phyloP scores from a whole-genome alignment of 2,113 vertebrate species.

The Sceloporus undulatus region DNA sequence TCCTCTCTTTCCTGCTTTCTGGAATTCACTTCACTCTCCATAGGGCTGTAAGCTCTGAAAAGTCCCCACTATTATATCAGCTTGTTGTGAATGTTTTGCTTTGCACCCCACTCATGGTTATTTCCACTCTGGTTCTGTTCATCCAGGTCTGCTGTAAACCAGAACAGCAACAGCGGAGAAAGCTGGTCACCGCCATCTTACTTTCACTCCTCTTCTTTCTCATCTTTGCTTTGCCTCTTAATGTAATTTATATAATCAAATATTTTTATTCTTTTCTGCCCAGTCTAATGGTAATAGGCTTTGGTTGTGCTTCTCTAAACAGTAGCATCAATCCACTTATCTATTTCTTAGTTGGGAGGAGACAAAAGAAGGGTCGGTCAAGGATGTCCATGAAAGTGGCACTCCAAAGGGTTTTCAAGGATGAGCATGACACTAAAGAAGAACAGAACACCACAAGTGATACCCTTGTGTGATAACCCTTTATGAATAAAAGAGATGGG shows the following conservation, averaged over 20 bases:
- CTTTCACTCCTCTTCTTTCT: conserved; percentile 25
- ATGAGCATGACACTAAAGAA: conserved; percentile 30
- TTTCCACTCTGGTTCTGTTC: conserved; percentile 31
- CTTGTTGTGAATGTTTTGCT: neutral
- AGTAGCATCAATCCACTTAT: conserved; percentile 54
- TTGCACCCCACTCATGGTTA: conserved; percentile 7
- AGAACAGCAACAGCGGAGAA: neutral
- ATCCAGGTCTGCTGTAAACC: conserved; percentile 24
- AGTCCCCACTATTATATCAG: neutral
- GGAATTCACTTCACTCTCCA: neutral
- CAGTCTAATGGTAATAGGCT: neutral
- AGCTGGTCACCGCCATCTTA: conserved; percentile 15
- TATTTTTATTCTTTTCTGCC: neutral
- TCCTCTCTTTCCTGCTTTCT: neutral
- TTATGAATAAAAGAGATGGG: neutral
- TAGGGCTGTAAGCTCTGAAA: neutral
- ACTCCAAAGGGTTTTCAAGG: conserved; percentile 35
- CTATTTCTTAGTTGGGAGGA: conserved; percentile 56
- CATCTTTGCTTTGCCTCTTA: conserved; percentile 48
- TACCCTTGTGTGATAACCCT: too few species aligned
- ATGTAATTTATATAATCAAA: neutral
- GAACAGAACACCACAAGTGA: neutral
- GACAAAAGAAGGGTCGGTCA: neutral
- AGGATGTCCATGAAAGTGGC: conserved; percentile 18
- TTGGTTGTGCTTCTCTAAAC: conserved; percentile 19